Conservation (phyloP, 2,113 vertebrate species). For the Stercorarius parasiticus region DNA sequence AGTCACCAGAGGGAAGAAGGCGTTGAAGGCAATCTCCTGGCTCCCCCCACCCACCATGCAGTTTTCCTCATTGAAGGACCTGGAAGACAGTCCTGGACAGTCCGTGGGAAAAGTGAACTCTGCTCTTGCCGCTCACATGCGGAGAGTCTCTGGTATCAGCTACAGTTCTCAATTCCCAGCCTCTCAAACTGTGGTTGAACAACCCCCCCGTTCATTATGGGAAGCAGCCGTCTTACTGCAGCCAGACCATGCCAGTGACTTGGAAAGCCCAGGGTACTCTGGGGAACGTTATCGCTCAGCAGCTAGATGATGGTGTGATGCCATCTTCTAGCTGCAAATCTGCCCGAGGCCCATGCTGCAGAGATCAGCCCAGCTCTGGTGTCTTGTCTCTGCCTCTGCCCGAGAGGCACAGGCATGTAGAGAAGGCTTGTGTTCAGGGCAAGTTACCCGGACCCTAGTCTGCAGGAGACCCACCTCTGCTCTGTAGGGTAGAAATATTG, state of each 20-base stretch:
- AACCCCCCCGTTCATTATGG: neutral
- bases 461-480: conserved; percentile 85
- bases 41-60: neutral
- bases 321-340: neutral
- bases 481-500: conserved; percentile 97
- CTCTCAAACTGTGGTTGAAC: accelerated
- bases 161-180: neutral
- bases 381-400: neutral
- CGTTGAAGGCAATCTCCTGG: neutral
- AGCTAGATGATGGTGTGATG: neutral
- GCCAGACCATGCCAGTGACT: neutral
- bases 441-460: neutral
- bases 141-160: neutral
- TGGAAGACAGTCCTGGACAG: neutral
- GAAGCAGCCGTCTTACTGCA: neutral
- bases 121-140: neutral
- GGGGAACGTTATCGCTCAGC: neutral
- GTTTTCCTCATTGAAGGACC: neutral
- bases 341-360: neutral
- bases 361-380: neutral
- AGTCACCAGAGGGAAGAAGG: neutral
- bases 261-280: neutral
- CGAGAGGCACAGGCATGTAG: neutral
- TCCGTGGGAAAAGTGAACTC: neutral
- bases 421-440: neutral